These are phyloP conservation scores for Charina bottae DNA, from an alignment of 2,113 vertebrate genomes.

Conservation along the genomic window DNA sequence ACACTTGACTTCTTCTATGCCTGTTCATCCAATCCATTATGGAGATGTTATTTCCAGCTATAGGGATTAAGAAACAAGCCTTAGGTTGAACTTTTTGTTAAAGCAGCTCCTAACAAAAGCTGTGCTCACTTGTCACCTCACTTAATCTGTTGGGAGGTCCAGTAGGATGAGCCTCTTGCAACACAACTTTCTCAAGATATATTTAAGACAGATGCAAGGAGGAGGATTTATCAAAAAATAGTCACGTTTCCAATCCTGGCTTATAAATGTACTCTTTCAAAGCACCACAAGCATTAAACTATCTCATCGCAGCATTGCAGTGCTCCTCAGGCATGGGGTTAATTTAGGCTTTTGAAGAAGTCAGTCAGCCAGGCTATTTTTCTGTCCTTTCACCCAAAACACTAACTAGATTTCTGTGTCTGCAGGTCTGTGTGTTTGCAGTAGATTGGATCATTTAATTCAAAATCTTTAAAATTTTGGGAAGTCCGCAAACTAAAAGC, in stretches of 20 bases:
- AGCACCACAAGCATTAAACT: neutral
- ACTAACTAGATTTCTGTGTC: neutral
- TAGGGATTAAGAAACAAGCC: neutral
- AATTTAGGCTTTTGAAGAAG: neutral
- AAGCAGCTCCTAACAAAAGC: neutral
- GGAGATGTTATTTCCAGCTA: neutral
- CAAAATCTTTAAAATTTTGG: neutral
- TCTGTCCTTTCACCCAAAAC: neutral
- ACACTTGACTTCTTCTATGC: neutral
- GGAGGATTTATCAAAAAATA: constrained; percentile 25
- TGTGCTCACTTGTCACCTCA: neutral
- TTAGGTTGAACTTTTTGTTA: neutral
- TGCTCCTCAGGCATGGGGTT: neutral
- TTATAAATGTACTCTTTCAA: constrained; percentile 21
- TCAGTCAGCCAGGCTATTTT: neutral
- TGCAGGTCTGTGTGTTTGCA: neutral
- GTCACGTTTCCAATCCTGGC: neutral
- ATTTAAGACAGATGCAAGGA: constrained; percentile 9
- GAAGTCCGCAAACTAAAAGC: neutral
- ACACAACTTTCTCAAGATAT: neutral
- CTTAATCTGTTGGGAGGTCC: neutral
- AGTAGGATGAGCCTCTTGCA: neutral
- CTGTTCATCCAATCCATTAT: neutral
- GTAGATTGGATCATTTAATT: neutral
- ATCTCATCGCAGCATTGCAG: neutral